These are phyloP conservation scores for Phalacrocorax carbo DNA, from an alignment of 2,113 vertebrate species.

Conservation along the genomic window DNA sequence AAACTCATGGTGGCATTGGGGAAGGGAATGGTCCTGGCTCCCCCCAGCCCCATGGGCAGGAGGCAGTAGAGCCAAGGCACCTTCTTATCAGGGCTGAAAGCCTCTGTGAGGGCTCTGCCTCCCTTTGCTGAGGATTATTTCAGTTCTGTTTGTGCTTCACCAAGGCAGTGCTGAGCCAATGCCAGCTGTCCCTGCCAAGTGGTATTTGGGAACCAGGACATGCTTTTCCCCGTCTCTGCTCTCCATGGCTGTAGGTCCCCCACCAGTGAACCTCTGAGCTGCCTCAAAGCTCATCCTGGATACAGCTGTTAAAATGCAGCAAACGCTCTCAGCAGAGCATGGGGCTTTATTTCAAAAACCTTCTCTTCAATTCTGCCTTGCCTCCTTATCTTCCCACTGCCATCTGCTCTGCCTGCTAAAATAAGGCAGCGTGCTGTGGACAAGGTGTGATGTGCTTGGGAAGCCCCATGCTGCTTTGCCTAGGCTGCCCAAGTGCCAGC, in stretches of 20 bases:
- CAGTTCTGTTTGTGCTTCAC: neutral
- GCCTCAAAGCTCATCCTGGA: neutral
- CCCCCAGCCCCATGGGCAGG: rapidly evolving
- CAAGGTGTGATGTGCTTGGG: neutral
- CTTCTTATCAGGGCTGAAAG: neutral
- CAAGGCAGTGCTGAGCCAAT: neutral
- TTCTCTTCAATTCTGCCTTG: neutral
- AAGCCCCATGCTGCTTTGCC: neutral
- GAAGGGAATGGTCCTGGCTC: neutral
- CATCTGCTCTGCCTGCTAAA: conserved; percentile 58
- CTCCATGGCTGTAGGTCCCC: neutral
- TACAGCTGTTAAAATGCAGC: neutral
- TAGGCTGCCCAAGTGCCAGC: neutral
- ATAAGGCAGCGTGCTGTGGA: neutral
- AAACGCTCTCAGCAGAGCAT: neutral
- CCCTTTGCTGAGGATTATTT: neutral
- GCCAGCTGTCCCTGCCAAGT: neutral
- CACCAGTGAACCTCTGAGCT: neutral
- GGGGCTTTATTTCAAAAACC: neutral
- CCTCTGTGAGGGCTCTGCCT: neutral
- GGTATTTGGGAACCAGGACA: neutral
- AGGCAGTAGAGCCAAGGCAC: neutral
- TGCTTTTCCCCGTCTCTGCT: neutral
- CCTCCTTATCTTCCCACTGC: conserved; percentile 44
- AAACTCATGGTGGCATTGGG: rapidly evolving